A percentile compares a stretch with the other conserved stretches of the same genome.
phyloP scores from a whole-genome alignment of 2,888 invertebrate genomes.

The Cabera pusaria region DNA sequence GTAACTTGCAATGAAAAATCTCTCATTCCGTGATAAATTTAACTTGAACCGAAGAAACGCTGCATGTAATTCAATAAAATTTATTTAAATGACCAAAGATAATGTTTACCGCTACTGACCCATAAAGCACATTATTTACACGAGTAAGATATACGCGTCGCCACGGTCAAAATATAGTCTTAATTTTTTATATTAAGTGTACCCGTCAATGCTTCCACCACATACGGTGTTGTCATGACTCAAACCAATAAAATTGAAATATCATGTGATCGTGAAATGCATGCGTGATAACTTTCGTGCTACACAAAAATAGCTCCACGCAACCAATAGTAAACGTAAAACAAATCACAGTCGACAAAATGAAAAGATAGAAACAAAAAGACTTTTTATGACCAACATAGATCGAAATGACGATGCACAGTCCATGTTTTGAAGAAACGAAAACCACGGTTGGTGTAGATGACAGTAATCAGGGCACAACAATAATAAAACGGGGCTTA shows the following conservation, averaged over 20 bases:
- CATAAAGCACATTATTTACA: constrained; percentile 50
- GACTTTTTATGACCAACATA: constrained; percentile 3
- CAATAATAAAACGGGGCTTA: constrained; percentile 76
- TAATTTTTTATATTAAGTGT: constrained; percentile 67
- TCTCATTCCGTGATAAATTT: too few relatives aligned
- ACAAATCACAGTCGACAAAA: constrained; percentile 51
- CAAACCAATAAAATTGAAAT: constrained; percentile 77
- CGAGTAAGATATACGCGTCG: constrained; percentile 51
- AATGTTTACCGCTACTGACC: constrained; percentile 52
- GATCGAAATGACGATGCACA: constrained; percentile 45
- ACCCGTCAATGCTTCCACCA: constrained; percentile 66
- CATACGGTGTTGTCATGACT: constrained; percentile 78
- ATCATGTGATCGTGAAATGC: constrained; percentile 66
- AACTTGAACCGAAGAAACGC: constrained; percentile 32
- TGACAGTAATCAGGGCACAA: constrained; percentile 80
- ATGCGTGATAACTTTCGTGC: constrained; percentile 63
- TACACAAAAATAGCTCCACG: constrained; percentile 65
- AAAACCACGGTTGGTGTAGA: constrained; percentile 55
- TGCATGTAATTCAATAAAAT: constrained; percentile 41
- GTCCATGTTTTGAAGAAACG: constrained; percentile 50
- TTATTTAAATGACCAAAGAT: constrained; percentile 41
- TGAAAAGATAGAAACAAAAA: constrained; percentile 30
- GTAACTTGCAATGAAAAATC: too few relatives aligned
- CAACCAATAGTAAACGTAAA: constrained; percentile 47
- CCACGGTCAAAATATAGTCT: constrained; percentile 66